Percentiles rank a stretch among this genome's conserved stretches.
Conservation (phyloP, 2,888 invertebrate species). For the Liodrosophila aerea region DNA sequence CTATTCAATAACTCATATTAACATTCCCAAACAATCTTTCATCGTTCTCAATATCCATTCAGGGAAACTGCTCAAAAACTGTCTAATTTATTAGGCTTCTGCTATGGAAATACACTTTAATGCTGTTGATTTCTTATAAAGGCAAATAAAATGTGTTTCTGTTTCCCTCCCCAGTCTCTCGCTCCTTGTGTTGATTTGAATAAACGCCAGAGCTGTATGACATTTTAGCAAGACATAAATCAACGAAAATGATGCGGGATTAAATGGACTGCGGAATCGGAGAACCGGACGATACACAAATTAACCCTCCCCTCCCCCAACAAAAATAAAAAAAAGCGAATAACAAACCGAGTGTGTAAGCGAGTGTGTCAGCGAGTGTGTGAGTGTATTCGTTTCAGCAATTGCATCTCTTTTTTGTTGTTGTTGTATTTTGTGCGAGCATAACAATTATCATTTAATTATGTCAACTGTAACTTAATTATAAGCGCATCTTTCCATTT, state of each 20-base stretch:
- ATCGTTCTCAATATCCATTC: slow-evolving; percentile 9
- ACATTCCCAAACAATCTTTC: neutral
- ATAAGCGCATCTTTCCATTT: slow-evolving; percentile 65
- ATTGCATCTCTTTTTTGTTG: neutral
- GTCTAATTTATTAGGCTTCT: slow-evolving; percentile 37
- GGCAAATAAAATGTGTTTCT: neutral
- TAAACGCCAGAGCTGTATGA: slow-evolving; percentile 43
- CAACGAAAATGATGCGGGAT: slow-evolving; percentile 76
- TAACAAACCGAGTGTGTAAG: slow-evolving; percentile 14
- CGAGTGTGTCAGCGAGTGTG: neutral
- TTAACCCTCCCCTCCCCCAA: slow-evolving; percentile 65
- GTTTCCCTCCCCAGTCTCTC: slow-evolving; percentile 11
- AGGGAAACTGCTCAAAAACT: slow-evolving; percentile 13
- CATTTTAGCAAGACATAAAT: slow-evolving; percentile 76
- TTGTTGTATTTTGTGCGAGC: slow-evolving; percentile 22
- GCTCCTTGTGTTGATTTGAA: slow-evolving; percentile 36
- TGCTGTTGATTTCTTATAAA: slow-evolving; percentile 12
- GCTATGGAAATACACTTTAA: slow-evolving; percentile 37
- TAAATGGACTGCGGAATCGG: slow-evolving; percentile 59
- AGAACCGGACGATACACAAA: slow-evolving; percentile 64
- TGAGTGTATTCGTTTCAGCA: neutral
- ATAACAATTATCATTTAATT: slow-evolving; percentile 76
- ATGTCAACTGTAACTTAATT: slow-evolving; percentile 80
- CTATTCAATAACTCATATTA: neutral
- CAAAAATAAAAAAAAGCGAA: slow-evolving; percentile 22